These are phyloP conservation scores for Cynaeus angustus DNA, from an alignment of 2,888 invertebrate genomes.

Conservation along the genomic window DNA sequence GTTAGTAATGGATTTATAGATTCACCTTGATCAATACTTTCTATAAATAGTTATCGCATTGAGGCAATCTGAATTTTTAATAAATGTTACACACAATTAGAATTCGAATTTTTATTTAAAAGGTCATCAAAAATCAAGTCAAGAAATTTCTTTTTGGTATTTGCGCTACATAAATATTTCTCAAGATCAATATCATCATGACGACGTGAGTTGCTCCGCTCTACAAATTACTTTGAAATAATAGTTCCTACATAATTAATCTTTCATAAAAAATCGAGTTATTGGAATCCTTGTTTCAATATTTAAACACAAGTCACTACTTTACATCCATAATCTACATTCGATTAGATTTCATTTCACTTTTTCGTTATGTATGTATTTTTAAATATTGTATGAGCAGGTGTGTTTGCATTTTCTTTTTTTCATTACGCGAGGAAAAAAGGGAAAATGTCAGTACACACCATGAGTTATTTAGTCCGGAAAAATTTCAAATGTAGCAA, in stretches of 20 bases:
- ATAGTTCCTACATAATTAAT: conserved; percentile 26
- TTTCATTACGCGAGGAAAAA: conserved; percentile 10
- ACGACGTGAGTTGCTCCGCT: conserved; percentile 13
- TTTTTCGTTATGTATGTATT: conserved; percentile 8
- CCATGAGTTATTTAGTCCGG: conserved; percentile 16
- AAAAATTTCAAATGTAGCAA: conserved; percentile 15
- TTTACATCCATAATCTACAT: conserved; percentile 6
- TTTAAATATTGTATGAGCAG: conserved; percentile 29
- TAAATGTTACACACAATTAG: conserved; percentile 4
- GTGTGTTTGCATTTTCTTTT: conserved; percentile 30
- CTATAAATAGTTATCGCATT: conserved; percentile 38
- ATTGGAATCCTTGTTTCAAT: conserved; percentile 21
- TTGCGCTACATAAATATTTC: not conserved
- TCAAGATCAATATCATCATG: conserved; percentile 27
- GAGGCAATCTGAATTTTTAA: conserved; percentile 34
- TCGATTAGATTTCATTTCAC: conserved; percentile 9
- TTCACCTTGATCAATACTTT: conserved; percentile 31
- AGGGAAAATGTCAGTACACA: conserved; percentile 19
- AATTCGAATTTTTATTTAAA: conserved; percentile 9
- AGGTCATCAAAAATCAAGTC: no score
- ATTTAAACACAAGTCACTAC: conserved; percentile 7
- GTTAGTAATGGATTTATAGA: conserved; percentile 25
- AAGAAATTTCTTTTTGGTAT: no score
- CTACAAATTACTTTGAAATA: conserved; percentile 22
- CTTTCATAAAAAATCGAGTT: conserved; percentile 14